Evolutionary conservation across 2,888 invertebrate species (phyloP).

Genomic region (Lathronympha strigana): DNA sequence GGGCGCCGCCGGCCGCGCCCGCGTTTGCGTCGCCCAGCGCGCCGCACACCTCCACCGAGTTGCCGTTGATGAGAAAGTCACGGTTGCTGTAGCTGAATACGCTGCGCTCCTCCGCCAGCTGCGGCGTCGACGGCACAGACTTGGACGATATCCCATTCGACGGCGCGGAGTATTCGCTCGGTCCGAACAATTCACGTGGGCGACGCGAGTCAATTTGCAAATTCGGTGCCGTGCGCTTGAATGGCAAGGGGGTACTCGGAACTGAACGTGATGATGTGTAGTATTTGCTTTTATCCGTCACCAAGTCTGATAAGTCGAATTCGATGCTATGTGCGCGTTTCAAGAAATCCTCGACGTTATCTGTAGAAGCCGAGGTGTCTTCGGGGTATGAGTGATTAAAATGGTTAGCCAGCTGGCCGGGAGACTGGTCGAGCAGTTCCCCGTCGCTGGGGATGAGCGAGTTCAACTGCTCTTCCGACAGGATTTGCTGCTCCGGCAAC

Average conservation of each 20-base stretch:
- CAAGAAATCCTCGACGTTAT: slow-evolving; percentile 74
- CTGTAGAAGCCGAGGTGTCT: slow-evolving; percentile 56
- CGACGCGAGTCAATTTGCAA: slow-evolving; percentile 72
- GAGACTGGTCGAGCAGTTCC: slow-evolving; percentile 62
- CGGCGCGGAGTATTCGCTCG: slow-evolving; percentile 60
- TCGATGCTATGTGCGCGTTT: slow-evolving; percentile 78
- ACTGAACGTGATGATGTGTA: slow-evolving; percentile 87
- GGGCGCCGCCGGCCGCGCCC: slow-evolving; percentile 57
- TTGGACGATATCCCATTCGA: slow-evolving; percentile 86
- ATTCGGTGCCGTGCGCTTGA: slow-evolving; percentile 68
- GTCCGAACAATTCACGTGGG: slow-evolving; percentile 66
- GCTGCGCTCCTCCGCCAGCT: slow-evolving; percentile 78
- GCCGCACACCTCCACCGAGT: slow-evolving; percentile 79
- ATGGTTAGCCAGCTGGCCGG: slow-evolving; percentile 51
- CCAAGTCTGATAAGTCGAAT: slow-evolving; percentile 71
- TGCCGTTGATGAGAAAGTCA: slow-evolving; percentile 86
- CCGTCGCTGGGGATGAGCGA: slow-evolving; percentile 72
- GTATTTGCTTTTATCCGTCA: slow-evolving; percentile 72
- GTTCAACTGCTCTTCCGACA: slow-evolving; percentile 69
- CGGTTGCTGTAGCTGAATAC: slow-evolving; percentile 85
- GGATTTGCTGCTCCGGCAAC: slow-evolving; percentile 67
- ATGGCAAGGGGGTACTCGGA: slow-evolving; percentile 87
- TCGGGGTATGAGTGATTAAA: slow-evolving; percentile 67
- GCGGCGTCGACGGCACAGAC: slow-evolving; percentile 91
- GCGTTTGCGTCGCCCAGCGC: slow-evolving; percentile 46